Conservation (phyloP, 2,888 invertebrate genomes). For the Stenchaetothrips biformis region DNA sequence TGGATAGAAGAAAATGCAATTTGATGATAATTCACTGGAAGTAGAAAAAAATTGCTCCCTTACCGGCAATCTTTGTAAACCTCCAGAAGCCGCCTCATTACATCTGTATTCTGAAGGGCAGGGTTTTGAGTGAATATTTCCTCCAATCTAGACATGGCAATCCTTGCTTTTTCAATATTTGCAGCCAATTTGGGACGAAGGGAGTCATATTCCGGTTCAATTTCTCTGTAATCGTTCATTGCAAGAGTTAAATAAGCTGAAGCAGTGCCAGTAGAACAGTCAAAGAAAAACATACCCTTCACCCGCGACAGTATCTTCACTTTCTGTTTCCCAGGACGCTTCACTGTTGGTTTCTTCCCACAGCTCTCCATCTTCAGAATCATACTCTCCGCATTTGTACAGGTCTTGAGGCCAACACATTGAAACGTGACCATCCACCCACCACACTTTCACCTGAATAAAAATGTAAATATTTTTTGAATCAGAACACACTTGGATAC, state of each 20-base stretch:
- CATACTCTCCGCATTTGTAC: conserved; percentile 56
- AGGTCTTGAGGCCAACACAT: conserved; percentile 91
- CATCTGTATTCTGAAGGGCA: conserved; percentile 66
- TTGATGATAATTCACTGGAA: neutral
- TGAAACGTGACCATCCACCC: conserved; percentile 80
- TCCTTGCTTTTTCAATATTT: conserved; percentile 70
- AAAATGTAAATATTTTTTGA: neutral
- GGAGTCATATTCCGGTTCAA: conserved; percentile 40
- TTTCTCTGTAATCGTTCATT: conserved; percentile 14
- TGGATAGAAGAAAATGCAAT: too few relatives aligned
- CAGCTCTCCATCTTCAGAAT: conserved; percentile 64
- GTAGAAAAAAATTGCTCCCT: conserved; percentile 22
- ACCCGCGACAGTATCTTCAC: conserved; percentile 55
- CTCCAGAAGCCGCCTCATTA: conserved; percentile 72
- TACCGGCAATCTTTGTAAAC: conserved; percentile 75
- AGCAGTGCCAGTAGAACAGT: neutral
- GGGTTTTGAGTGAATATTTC: conserved; percentile 75
- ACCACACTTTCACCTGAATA: conserved; percentile 76
- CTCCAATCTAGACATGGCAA: conserved; percentile 68
- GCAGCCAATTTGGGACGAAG: conserved; percentile 60
- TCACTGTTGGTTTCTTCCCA: conserved; percentile 61
- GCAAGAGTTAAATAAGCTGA: neutral
- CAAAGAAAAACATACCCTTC: conserved; percentile 37
- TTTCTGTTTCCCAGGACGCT: conserved; percentile 81
- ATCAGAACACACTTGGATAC: neutral